Evolutionary conservation across 2,113 vertebrate species (phyloP), one percentile per base, ranked within the genome.

Genomic region (Lethenteron camtschaticum): DNA sequence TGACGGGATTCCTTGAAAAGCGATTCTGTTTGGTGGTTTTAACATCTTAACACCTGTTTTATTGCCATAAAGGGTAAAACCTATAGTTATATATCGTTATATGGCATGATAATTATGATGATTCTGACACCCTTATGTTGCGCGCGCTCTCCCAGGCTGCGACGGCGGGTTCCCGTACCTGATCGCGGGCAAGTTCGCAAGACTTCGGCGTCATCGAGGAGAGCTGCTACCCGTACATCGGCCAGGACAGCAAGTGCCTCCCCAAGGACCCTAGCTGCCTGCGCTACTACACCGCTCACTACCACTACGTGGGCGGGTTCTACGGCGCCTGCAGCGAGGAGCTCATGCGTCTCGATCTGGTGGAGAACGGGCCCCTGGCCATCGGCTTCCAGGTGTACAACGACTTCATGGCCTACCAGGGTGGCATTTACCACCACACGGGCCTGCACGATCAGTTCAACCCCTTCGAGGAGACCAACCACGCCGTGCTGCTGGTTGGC

Each of bases 141-240:
- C 41, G 41, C 41, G 41, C 41, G 6, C 18, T 11, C 11, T 12
- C 11, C 8, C 70, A 99, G 92, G 89, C 59, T 97, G 92, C 2
- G 82, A 87, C 9, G 94, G 91, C 2, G 91, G 94, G 1, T 96
- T 97, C 74, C 90, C 94, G 0, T 99, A 90, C 74, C 87, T 99
- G 72, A 85, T 85, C 12, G 82, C 78, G 57, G 92, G 91, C 7
- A 99, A 97, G 71, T 86, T 94, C 0, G 73, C 92, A 97, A 75
- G 94, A 99, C 72, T 96, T 94, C 0, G 94, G 94, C 56, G 68
- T 95, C 10, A 87, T 94, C 70, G 90, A 96, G 11, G 94, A 99
- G 75, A 75, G 76, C 0, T 94, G 90, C 74, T 90, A 85, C 63
- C 89, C 90, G 0, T 99, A 99, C 72, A 74, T 72, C 1, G 94